These are phyloP conservation scores for Ostrea edulis DNA, from an alignment of 1,140 invertebrate species.

Conservation along the genomic window DNA sequence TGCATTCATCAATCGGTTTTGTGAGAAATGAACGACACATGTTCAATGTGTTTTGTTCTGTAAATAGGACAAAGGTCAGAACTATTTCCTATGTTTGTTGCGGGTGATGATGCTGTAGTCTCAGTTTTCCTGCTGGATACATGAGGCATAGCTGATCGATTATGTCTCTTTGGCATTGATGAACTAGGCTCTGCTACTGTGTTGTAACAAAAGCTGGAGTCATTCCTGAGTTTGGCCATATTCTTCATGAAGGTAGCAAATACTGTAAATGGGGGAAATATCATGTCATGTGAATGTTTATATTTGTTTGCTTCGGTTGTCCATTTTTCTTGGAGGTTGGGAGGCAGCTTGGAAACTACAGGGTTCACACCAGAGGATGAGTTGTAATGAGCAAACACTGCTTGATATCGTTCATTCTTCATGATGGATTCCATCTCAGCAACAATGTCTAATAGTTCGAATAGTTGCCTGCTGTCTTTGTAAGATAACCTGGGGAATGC, in stretches of 20 bases:
- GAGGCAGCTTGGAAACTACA: no score
- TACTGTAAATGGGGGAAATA: constrained; percentile 19
- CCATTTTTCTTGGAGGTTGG: constrained; percentile 52
- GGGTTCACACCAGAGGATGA: no score
- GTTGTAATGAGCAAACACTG: neutral
- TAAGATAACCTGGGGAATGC: constrained; percentile 32
- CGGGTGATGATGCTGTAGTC: no score
- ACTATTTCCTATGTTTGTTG: no score
- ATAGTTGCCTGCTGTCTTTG: constrained; percentile 44
- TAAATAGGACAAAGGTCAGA: neutral
- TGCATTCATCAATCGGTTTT: constrained; percentile 31
- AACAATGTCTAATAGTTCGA: constrained; percentile 51
- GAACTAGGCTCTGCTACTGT: neutral
- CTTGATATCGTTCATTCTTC: constrained; percentile 22
- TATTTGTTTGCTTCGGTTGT: constrained; percentile 40
- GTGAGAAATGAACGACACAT: neutral
- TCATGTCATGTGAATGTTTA: constrained; percentile 41
- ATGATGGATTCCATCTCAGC: constrained; percentile 54
- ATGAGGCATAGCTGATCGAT: neutral
- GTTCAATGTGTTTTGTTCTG: neutral
- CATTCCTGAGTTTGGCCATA: constrained; percentile 47
- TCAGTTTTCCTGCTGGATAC: constrained; percentile 24
- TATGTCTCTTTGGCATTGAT: constrained; percentile 6
- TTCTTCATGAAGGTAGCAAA: constrained; percentile 55
- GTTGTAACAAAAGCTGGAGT: constrained; percentile 46